These are phyloP conservation scores for Scalopus aquaticus DNA, from an alignment of 2,113 vertebrate species.

Conservation along the genomic window DNA sequence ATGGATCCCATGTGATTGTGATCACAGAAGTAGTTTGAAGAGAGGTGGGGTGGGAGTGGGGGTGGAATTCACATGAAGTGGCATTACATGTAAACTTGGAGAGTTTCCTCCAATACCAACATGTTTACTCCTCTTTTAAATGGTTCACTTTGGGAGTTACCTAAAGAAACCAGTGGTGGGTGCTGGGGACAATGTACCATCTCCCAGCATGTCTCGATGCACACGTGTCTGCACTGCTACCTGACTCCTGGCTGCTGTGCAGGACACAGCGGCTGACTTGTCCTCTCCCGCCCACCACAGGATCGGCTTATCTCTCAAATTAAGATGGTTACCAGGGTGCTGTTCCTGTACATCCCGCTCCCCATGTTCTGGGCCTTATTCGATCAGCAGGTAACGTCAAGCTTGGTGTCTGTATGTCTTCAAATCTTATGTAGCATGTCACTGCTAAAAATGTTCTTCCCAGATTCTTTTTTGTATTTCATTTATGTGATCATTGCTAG, in stretches of 20 bases:
- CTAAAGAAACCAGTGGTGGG: neutral
- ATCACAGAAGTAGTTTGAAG: neutral
- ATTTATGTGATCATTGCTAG: neutral
- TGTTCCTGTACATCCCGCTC: slow-evolving; percentile 96
- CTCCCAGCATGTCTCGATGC: neutral
- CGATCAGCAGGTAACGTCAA: slow-evolving; percentile 92
- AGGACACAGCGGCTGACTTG: neutral
- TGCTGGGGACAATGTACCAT: neutral
- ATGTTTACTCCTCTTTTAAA: neutral
- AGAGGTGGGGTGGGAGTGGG: neutral
- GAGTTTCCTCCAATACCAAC: neutral
- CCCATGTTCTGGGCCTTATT: slow-evolving; percentile 99
- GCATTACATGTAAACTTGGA: neutral
- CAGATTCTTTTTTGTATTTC: neutral
- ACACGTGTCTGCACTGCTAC: neutral
- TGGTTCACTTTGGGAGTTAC: neutral
- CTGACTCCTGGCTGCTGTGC: neutral
- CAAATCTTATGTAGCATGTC: neutral
- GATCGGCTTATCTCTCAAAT: slow-evolving; percentile 93
- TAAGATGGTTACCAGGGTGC: slow-evolving; percentile 95
- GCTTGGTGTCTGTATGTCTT: neutral
- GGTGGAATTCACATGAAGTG: neutral
- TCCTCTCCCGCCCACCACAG: slow-evolving; percentile 80
- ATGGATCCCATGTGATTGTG: neutral
- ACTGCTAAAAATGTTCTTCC: neutral